Base-by-base conservation (phyloP, 2,113 vertebrate genomes). In the Lathamus discolor region DNA sequence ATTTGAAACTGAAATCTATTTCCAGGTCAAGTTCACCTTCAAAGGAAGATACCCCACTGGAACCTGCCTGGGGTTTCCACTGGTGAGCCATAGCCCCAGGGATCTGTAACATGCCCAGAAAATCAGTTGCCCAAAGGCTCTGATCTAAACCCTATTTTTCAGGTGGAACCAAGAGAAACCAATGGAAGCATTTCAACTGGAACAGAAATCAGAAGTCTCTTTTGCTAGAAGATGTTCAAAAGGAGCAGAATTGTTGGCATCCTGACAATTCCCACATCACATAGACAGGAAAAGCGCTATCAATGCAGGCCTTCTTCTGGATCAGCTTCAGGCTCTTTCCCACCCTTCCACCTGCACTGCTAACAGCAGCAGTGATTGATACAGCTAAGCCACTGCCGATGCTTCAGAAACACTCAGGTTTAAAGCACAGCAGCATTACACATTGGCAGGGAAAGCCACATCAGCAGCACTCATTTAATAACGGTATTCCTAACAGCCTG, bases 291-390 rank as follows among this genome's bases (percentile, higher is more conserved):
- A 94, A 96, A 93, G 90, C 4, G 0, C 73, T 62, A 82, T 75
- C 92, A 70, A 15, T 90, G 94, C 94, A 95, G 83, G 85, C 88
- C 85, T 51, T 76, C 88, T 94, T 96, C 93, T 96, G 94, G 93
- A 97, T 88, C 77, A 14, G 88, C 78, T 85, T 91, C 91, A 91
- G 75, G 78, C 84, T 93, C 73, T 86, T 88, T 95, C 79, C 92
- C 79, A 79, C 80, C 91, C 95, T 88, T 95, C 85, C 95, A 92
- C 89, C 93, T 69, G 73, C 93, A 61, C 80, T 11, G 7, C 94
- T 23, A 24, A n/a, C 85, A 92, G 93, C 87, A 75, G 11, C 93
- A 64, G 59, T 0, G 4, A 41, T 1, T 33, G 93, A 92, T 43
- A 4, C 66, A 44, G 90, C 90, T 29, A 2, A 49, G 41, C 17